Evolutionary conservation across 2,888 invertebrate genomes (phyloP), one percentile per base, ranked within the genome.

Genomic region (Amphipoea oculea): DNA sequence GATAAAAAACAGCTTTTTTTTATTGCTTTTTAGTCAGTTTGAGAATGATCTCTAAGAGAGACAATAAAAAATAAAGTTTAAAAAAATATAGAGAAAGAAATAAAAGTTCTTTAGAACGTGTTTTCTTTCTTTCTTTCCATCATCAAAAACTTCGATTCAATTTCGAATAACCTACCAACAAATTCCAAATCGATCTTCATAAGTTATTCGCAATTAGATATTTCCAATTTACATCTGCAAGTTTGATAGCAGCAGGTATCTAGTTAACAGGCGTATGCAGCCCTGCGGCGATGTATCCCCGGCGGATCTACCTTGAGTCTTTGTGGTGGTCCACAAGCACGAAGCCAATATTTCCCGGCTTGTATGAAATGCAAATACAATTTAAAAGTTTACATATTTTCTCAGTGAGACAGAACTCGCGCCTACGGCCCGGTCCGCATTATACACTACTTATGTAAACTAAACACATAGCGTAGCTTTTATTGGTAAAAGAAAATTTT

Each of bases 321-420:
- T 93, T 93, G 94, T 92, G 90, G 90, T 89, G 87, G 92, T 89
- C 89, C 90, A 86, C 92, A 90, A 92, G 93, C 94, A 93, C 92
- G 93, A 90, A 94, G 93, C 94, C 95, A 96, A 96, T 96, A 95
- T 96, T 95, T 95, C 93, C 92, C 91, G 90, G 93, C 94, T 92
- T 93, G 94, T 95, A 96, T 96, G 95, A 95, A 95, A 96, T 95
- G 95, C 96, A 97, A 96, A 96, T 96, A 97, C 94, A 96, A 96
- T 96, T 96, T 96, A 93, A 95, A 96, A 96, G 95, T 96, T 96
- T 95, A 94, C 96, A 96, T 96, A 95, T 96, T 96, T 95, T 94
- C 94, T 92, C 91, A 90, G 93, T 91, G 93, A 92, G 92, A 94
- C 94, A 92, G 92, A 93, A 93, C 92, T 93, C 91, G 92, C 95